These are phyloP conservation scores for Pseudomugil tenellus DNA, from an alignment of 2,797 vertebrate genomes.

Conservation along the genomic window DNA sequence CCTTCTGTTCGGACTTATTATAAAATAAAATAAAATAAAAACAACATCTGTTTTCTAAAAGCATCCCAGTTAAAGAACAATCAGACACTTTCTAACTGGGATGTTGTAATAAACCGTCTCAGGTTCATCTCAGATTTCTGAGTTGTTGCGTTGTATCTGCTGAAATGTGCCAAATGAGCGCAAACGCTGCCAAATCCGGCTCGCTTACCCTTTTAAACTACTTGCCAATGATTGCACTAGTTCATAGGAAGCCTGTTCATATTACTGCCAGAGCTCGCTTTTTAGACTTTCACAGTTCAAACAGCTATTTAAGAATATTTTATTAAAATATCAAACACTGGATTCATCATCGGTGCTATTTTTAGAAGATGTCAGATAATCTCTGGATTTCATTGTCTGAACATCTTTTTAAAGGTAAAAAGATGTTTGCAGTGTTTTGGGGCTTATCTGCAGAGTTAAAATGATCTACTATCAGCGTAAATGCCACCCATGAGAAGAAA, in stretches of 20 bases:
- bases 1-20: slow-evolving; percentile 7
- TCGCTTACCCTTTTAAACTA: slow-evolving; percentile 60
- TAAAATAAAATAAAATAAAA: slow-evolving; percentile 13
- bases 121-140: slow-evolving; percentile 35
- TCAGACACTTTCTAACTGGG: slow-evolving; percentile 21
- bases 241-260: slow-evolving; percentile 39
- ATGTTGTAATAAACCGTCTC: slow-evolving; percentile 25
- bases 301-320: slow-evolving; percentile 21
- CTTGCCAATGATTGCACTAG: slow-evolving; percentile 48
- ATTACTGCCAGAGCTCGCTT: slow-evolving; percentile 22
- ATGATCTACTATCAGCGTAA: no score
- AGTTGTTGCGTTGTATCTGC: slow-evolving; percentile 32
- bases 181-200: slow-evolving; percentile 49
- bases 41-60: slow-evolving; percentile 25
- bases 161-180: slow-evolving; percentile 48
- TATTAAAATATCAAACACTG: slow-evolving; percentile 6
- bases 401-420: slow-evolving; percentile 13
- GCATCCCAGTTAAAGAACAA: slow-evolving; percentile 10
- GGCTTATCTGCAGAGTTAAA: background rate
- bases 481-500: no score
- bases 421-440: background rate
- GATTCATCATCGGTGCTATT: slow-evolving; percentile 13
- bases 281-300: slow-evolving; percentile 33
- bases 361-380: slow-evolving; percentile 17
- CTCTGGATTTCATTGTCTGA: slow-evolving; percentile 9